Evolutionary conservation across 2,113 vertebrate genomes (phyloP).

Genomic region (Procavia capensis): DNA sequence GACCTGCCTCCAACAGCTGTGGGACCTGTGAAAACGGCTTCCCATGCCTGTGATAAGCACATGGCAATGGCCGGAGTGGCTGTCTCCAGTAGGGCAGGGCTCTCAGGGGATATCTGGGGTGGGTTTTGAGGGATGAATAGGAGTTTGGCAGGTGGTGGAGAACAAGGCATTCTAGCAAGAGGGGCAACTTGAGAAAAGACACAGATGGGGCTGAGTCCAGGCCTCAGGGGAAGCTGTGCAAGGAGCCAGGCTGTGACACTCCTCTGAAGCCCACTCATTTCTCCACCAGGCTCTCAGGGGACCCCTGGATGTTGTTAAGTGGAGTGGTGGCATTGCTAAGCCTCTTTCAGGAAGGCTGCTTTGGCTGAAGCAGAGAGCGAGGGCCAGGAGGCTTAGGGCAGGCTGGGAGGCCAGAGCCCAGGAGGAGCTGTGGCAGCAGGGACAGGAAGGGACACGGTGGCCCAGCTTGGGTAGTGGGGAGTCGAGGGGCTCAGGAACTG

Average conservation of each 20-base stretch:
- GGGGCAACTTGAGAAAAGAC: not conserved
- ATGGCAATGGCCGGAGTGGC: too few relatives aligned
- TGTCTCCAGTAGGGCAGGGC: too few relatives aligned
- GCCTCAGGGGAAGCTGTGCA: not conserved
- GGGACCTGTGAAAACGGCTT: not conserved
- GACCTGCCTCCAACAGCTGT: not conserved
- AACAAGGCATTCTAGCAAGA: too few relatives aligned
- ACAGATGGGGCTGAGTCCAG: not conserved
- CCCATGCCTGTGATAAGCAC: too few relatives aligned
- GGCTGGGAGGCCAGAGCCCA: not conserved
- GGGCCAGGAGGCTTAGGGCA: not conserved
- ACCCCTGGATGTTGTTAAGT: not conserved
- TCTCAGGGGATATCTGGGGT: too few relatives aligned
- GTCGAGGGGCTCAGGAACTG: too few relatives aligned
- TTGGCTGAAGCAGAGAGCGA: not conserved
- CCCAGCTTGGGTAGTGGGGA: not conserved
- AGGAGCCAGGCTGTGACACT: not conserved
- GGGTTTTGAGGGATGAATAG: too few relatives aligned
- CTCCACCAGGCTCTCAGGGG: not conserved
- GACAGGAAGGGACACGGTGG: fast-evolving
- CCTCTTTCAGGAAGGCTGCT: not conserved
- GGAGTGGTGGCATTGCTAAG: fast-evolving
- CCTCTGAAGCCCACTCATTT: fast-evolving
- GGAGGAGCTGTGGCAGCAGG: not conserved
- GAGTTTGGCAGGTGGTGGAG: not conserved